Percentiles rank a stretch among this genome's conserved stretches.
phyloP scores from a whole-genome alignment of 30 jellyfish, hydroid and myxozoan species.

The Morbakka virulenta region DNA sequence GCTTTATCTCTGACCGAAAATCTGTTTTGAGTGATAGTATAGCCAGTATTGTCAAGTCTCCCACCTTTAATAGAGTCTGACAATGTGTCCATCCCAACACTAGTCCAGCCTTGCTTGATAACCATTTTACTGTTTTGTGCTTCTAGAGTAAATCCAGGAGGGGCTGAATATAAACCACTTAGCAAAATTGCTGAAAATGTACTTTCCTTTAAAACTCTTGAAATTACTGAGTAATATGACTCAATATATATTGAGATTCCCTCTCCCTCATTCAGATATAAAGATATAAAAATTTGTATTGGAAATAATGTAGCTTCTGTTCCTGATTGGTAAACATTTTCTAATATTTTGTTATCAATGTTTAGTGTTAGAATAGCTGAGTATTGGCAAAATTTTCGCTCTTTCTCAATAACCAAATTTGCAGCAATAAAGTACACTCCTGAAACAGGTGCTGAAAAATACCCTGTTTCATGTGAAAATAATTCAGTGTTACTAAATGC shows the following conservation, averaged over 20 bases:
- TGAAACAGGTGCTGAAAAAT: conserved; percentile 20
- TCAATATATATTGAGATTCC: background rate
- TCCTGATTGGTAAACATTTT: background rate
- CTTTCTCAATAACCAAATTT: conserved; percentile 3
- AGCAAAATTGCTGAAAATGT: background rate
- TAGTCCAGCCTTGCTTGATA: background rate
- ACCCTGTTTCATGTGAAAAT: conserved; percentile 36
- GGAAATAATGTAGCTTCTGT: background rate
- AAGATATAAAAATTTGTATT: too few relatives aligned
- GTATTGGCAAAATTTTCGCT: background rate
- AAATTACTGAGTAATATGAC: background rate
- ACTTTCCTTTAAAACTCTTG: background rate
- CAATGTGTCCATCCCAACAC: background rate
- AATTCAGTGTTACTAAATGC: conserved; percentile 24
- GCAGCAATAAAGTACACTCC: conserved; percentile 39
- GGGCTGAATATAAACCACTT: background rate
- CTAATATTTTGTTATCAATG: background rate
- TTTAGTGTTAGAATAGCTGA: background rate
- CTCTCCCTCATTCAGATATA: background rate
- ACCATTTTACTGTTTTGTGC: background rate
- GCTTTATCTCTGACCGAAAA: background rate
- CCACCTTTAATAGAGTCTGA: background rate
- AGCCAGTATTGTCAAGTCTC: background rate
- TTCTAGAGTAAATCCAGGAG: background rate
- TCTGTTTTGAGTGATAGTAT: background rate